Base-by-base conservation (phyloP, 2,797 vertebrate species). In the Pangasius mekongensis region DNA sequence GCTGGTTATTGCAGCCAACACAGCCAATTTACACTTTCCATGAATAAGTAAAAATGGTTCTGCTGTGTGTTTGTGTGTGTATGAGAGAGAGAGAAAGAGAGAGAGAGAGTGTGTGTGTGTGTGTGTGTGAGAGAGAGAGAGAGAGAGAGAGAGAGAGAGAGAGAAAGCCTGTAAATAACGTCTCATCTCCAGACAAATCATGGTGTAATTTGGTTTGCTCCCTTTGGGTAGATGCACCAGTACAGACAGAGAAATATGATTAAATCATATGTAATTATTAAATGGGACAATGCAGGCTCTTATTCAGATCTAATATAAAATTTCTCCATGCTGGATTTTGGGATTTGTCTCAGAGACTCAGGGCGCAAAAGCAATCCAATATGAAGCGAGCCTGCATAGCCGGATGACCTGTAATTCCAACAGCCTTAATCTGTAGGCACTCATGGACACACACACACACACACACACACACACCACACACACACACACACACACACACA, bases 191-290 rank as follows among this genome's bases (percentile, higher is more conserved):
- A 88, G 88, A 85, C 49, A 18, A 81, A 62, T 76, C 60, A 30
- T 80, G 85, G 66, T 87, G 83, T 89, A 89, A 90, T 90, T 91
- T 89, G 89, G 69, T 89, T 87, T 87, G 69, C 88, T 89, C 77
- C 77, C 88, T 83, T 33, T 69, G 87, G 85, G 82, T 78, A 88
- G 85, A 89, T 83, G 86, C 87, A 88, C 64, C 30, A 58, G 77
- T 78, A 77, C 83, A 89, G 71, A 78, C 73, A 89, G 27, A 86
- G 76, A 87, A 90, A 89, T 89, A 20, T 84, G 87, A 90, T 90
- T 89, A 90, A 91, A 89, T 78, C 60, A 87, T 90, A 89, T 84
- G 85, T 84, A 90, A 86, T 83, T 91, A 89, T 91, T 91, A 89
- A 91, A 90, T 87, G 54, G 81, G 71, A 88, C 39, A n/a, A 71